These are phyloP conservation scores for Hirtodrosophila cameraria DNA, from an alignment of 2,888 invertebrate genomes.

Conservation along the genomic window DNA sequence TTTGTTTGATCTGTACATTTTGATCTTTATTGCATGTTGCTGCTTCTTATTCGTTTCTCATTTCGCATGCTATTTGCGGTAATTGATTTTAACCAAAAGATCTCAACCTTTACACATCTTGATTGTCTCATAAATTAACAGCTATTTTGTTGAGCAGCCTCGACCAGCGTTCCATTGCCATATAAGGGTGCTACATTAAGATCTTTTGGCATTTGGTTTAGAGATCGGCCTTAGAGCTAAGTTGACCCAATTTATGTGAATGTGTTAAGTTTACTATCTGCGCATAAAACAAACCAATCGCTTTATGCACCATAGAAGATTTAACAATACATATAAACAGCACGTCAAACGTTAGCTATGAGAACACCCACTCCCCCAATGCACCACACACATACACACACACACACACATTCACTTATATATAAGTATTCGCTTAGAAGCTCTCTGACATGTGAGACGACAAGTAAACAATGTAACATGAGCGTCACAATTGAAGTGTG, in stretches of 20 bases:
- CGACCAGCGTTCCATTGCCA: slow-evolving; percentile 23
- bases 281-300: slow-evolving; percentile 56
- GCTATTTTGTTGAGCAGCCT: slow-evolving; percentile 51
- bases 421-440: slow-evolving; percentile 21
- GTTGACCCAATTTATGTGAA: slow-evolving; percentile 62
- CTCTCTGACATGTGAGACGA: slow-evolving; percentile 47
- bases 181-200: slow-evolving; percentile 30
- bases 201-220: slow-evolving; percentile 37
- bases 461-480: slow-evolving; percentile 48
- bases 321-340: slow-evolving; percentile 31
- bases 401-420: not conserved
- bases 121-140: slow-evolving; percentile 67
- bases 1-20: slow-evolving; percentile 37
- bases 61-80: slow-evolving; percentile 42
- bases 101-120: slow-evolving; percentile 60
- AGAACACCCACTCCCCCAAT: slow-evolving; percentile 36
- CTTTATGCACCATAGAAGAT: slow-evolving; percentile 34
- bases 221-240: slow-evolving; percentile 15
- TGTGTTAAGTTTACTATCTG: slow-evolving; percentile 41
- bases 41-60: slow-evolving; percentile 13
- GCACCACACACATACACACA: slow-evolving; percentile 20
- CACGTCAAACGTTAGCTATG: slow-evolving; percentile 13
- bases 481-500: slow-evolving; percentile 69
- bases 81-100: slow-evolving; percentile 74
- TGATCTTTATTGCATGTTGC: slow-evolving; percentile 45